Percentiles rank a stretch among this genome's conserved stretches.
phyloP scores from a whole-genome alignment of 2,888 invertebrate species.

The Caenorhabditis drosophilae region DNA sequence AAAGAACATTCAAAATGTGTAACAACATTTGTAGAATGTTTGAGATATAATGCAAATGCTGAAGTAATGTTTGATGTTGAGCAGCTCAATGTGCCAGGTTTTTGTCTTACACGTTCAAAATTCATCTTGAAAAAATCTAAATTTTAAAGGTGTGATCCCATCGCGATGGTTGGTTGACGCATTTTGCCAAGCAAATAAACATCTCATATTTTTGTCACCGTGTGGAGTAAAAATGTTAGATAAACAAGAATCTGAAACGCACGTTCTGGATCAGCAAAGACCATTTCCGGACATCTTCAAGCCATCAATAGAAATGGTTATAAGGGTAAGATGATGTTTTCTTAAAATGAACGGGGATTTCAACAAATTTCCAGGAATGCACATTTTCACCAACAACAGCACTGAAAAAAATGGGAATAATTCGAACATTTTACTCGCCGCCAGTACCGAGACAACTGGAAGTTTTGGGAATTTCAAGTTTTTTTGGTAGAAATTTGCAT shows the following conservation, averaged over 20 bases:
- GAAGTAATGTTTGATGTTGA: neutral
- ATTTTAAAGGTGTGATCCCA: no score
- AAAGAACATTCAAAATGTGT: conserved; percentile 50
- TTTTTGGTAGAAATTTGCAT: neutral
- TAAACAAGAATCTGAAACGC: conserved; percentile 8
- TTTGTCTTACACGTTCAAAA: no score
- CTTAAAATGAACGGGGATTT: neutral
- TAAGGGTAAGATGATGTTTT: conserved; percentile 37
- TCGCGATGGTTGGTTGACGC: conserved; percentile 56
- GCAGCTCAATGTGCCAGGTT: conserved; percentile 11
- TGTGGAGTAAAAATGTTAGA: conserved; percentile 44
- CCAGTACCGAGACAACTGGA: conserved; percentile 28
- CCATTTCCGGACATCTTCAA: conserved; percentile 61
- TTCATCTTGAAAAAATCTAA: no score
- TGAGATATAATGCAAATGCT: conserved; percentile 43
- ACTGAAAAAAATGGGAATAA: conserved; percentile 24
- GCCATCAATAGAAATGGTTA: conserved; percentile 48
- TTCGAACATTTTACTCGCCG: conserved; percentile 38
- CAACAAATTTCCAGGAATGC: conserved; percentile 20
- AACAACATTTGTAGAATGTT: conserved; percentile 31
- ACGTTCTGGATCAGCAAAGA: conserved; percentile 22
- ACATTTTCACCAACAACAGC: neutral
- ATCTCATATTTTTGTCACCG: conserved; percentile 60
- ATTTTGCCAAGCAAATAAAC: conserved; percentile 30
- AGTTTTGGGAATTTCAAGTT: conserved; percentile 9